Evolutionary conservation across 2,113 vertebrate genomes (phyloP).

Genomic region (Lota lota): DNA sequence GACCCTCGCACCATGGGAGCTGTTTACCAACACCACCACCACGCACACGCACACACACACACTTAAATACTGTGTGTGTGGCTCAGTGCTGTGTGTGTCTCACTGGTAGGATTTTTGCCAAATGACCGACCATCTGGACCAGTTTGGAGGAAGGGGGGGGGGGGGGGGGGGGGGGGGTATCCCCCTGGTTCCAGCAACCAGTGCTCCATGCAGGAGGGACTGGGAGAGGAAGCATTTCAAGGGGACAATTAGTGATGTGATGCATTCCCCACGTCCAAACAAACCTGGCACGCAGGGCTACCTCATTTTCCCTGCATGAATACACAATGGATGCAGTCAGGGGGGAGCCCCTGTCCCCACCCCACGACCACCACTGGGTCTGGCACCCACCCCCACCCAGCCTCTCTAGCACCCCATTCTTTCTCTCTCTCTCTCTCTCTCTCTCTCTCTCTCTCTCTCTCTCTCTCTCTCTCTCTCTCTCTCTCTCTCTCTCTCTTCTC

Average conservation of each 20-base stretch:
- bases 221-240: not conserved
- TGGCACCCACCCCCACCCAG: not conserved
- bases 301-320: slow-evolving; percentile 54
- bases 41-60: too few species aligned
- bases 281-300: slow-evolving; percentile 53
- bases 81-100: too few species aligned
- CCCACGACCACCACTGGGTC: slow-evolving; percentile 10
- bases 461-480: too few species aligned
- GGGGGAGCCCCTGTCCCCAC: not conserved
- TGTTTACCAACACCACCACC: slow-evolving; percentile 5
- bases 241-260: slow-evolving; percentile 44
- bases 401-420: slow-evolving; percentile 7
- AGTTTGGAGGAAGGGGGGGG: too few species aligned
- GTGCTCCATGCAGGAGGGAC: not conserved
- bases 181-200: too few species aligned
- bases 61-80: too few species aligned
- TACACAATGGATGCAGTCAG: slow-evolving; percentile 60
- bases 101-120: too few species aligned
- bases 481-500: slow-evolving; percentile 1
- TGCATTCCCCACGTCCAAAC: slow-evolving; percentile 34
- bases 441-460: too few species aligned
- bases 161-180: too few species aligned
- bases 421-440: not conserved
- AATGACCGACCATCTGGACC: too few species aligned
- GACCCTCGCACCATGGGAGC: slow-evolving; percentile 20